Evolutionary conservation across 2,113 vertebrate species (phyloP), one percentile per base, ranked within the genome.

Genomic region (Gasterosteus aculeatus): DNA sequence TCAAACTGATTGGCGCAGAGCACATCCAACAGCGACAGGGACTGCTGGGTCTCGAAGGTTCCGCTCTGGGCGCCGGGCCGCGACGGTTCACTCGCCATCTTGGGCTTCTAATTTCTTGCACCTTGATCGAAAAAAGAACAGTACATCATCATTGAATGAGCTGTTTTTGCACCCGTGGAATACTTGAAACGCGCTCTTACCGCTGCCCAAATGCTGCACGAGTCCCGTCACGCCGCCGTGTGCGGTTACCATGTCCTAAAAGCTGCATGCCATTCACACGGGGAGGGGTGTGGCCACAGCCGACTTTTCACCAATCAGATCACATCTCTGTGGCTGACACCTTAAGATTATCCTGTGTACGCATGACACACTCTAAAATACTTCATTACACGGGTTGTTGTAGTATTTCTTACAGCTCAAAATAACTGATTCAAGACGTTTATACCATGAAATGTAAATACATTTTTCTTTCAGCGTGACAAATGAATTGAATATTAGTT

Each of bases 1-100:
- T 85, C 59, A 15, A 78, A 82, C 5, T 69, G 22, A 60, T 85
- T 16, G 64, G 19, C 44, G 65, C 42, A 2, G 22, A 85, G 31
- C 57, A 85, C 35, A 76, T 76, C 68, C 53, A 85, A 46, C 5
- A 46, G 29, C 18, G 44, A 15, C 22, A 75, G 0, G 18, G 29
- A 51, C 39, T 59, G 44, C 12, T 0, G 42, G 41, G 57, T 9
- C 31, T 57, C 29, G 19, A 11, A 6, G 7, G 6, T 19, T 39
- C 33, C 18, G 10, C 58, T 2, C 38, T 10, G n/a, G 5, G 18
- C n/a, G 9, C n/a, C 42, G n/a, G 61, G 44, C 61, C 16, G 8
- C 22, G 61, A 12, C 0, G 41, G 39, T 63, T 22, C 22, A 9
- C 42, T 44, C 5, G 61, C 62, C 62, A 64, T 64, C 41, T 44